Evolutionary conservation across 1,140 invertebrate species (phyloP), one percentile per base, ranked within the genome.

Genomic region (Anoplophora glabripennis): DNA sequence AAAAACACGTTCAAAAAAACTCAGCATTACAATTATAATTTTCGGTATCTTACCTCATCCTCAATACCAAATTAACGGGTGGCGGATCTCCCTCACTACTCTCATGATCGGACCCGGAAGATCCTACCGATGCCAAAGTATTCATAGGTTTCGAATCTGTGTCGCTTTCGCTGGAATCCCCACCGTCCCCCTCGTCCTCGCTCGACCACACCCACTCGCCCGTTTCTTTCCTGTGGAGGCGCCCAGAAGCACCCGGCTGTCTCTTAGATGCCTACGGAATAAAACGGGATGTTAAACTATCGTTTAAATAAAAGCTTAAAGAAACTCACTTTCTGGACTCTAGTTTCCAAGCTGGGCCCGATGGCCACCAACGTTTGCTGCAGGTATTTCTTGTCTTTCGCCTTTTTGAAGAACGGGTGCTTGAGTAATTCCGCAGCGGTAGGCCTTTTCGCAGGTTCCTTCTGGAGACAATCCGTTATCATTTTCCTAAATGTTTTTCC

Each of bases 121-220:
- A 95, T 90, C 94, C 96, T 17, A 95, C 92, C 90, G 93, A 72
- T 15, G 69, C 73, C 53, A 80, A 65, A 40, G 76, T 78, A 62
- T 80, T 80, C 72, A 80, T 78, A 8, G 79, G 79, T 64, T 78
- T 77, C 36, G 77, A 75, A 57, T 75, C 73, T 57, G 73, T 76
- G 59, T 83, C 82, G 9, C 81, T 82, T 7, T 79, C 80, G 55
- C 80, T 82, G 0, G 80, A 81, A 28, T 70, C 78, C 12, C 76
- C 78, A 70, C 89, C 85, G 59, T 87, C 86, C 60, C 89, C 93
- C 75, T 90, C 86, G 66, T 89, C 86, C 67, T 91, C 94, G 59
- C 92, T 94, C n/a, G 93, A 96, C 94, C 94, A 98, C 12, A 97
- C 93, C 95, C 95, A 98, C 72, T 95, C 93, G 3, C 94, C 94